Conservation (phyloP, 1,140 invertebrate genomes). For the Tachypleus tridentatus region DNA sequence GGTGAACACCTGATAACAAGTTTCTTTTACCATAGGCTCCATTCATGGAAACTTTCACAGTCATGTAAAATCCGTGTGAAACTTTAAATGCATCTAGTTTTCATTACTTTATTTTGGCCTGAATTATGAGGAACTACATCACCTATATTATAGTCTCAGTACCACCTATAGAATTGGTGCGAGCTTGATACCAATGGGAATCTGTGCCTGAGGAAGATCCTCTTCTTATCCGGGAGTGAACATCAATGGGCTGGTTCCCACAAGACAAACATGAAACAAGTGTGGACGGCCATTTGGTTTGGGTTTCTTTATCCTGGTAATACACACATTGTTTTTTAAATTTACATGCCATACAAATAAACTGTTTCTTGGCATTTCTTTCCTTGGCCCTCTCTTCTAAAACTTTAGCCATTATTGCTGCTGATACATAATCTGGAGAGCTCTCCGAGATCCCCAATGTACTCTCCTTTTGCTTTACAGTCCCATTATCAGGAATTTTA, state of each 20-base stretch:
- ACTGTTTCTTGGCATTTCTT: slow-evolving; percentile 43
- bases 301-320: slow-evolving; percentile 19
- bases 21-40: too few species aligned
- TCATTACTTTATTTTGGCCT: too few species aligned
- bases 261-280: neutral
- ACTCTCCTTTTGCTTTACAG: slow-evolving; percentile 15
- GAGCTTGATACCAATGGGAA: slow-evolving; percentile 8
- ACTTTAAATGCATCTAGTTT: too few species aligned
- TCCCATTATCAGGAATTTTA: slow-evolving; percentile 27
- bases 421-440: slow-evolving; percentile 65
- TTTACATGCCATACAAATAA: slow-evolving; percentile 16
- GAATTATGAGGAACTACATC: too few species aligned
- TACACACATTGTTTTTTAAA: slow-evolving; percentile 9
- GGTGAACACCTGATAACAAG: too few species aligned
- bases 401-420: slow-evolving; percentile 84
- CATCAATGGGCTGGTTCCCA: slow-evolving; percentile 5
- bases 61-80: too few species aligned
- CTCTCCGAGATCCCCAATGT: slow-evolving; percentile 23
- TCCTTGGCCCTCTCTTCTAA: slow-evolving; percentile 68
- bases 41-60: too few species aligned
- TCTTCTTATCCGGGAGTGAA: slow-evolving; percentile 13
- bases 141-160: slow-evolving; percentile 21
- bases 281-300: slow-evolving; percentile 15
- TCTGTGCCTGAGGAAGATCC: slow-evolving; percentile 19
- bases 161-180: slow-evolving; percentile 14